These are phyloP conservation scores for Sicus ferrugineus DNA, from an alignment of 2,888 invertebrate species.

Conservation along the genomic window DNA sequence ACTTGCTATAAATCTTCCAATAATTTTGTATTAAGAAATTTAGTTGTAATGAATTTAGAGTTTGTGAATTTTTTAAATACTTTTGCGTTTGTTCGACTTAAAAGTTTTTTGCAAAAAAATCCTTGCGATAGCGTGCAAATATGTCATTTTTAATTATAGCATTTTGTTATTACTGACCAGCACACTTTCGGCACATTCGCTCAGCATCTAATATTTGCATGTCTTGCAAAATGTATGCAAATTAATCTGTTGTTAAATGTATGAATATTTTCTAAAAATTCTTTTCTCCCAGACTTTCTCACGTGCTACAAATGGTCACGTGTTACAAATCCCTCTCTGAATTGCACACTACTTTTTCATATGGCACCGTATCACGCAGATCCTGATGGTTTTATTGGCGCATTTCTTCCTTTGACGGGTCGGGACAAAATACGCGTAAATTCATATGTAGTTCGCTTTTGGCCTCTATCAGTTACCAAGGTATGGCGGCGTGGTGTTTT, in stretches of 20 bases:
- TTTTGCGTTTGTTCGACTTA: no score
- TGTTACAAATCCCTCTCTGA: no score
- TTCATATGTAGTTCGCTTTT: constrained; percentile 20
- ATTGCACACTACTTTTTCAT: neutral
- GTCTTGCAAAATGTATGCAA: constrained; percentile 26
- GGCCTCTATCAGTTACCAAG: constrained; percentile 19
- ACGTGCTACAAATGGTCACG: no score
- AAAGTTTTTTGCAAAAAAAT: no score
- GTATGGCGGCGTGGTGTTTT: neutral
- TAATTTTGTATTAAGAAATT: no score
- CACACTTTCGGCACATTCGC: neutral
- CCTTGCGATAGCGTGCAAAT: no score
- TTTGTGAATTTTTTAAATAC: no score
- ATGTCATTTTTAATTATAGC: no score
- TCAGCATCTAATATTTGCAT: constrained; percentile 11
- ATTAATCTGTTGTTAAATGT: neutral
- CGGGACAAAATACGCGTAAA: no score
- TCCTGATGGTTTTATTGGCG: neutral
- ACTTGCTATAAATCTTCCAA: no score
- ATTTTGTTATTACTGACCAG: no score
- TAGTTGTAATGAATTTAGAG: no score
- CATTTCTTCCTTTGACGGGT: neutral
- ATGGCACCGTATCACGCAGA: constrained; percentile 23
- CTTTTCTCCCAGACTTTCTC: neutral
- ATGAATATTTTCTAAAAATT: neutral